These are phyloP conservation scores for Sminthurinus signatus DNA, from an alignment of 1,140 invertebrate genomes.

Conservation along the genomic window DNA sequence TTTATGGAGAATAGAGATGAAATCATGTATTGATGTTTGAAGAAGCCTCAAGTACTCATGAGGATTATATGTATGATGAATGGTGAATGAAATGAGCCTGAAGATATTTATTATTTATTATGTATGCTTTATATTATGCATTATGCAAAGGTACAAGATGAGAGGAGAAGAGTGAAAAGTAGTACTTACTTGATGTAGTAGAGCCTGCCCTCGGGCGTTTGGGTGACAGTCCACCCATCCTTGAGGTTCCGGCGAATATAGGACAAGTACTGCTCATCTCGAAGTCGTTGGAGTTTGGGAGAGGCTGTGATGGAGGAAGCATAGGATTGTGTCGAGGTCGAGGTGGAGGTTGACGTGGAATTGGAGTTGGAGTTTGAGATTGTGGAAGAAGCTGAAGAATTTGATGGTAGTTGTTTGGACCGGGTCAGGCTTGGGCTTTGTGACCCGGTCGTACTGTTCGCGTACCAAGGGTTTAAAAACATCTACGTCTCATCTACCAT, in stretches of 20 bases:
- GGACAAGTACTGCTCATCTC: conserved; percentile 22
- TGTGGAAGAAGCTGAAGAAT: too few relatives aligned
- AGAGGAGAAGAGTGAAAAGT: background rate
- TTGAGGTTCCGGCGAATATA: conserved; percentile 7
- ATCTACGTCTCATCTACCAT: conserved; percentile 13
- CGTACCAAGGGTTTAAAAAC: conserved; percentile 32
- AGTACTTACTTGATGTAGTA: conserved; percentile 72
- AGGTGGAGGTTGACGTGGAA: conserved; percentile 20
- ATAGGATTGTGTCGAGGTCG: conserved; percentile 25
- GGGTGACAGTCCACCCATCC: conserved; percentile 61
- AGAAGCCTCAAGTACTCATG: too few relatives aligned
- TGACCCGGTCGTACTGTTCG: too few relatives aligned
- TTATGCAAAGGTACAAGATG: background rate
- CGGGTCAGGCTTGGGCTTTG: too few relatives aligned
- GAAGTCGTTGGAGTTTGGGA: conserved; percentile 11
- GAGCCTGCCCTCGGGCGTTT: conserved; percentile 62
- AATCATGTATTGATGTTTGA: background rate
- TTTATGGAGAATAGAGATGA: too few relatives aligned
- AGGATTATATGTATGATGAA: too few relatives aligned
- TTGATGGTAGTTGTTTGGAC: too few relatives aligned
- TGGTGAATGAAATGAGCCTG: too few relatives aligned
- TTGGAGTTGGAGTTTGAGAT: too few relatives aligned
- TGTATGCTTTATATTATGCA: too few relatives aligned
- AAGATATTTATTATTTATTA: too few relatives aligned
- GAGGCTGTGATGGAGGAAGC: conserved; percentile 7